Conservation (phyloP, 2,888 invertebrate species). For the Pristionchus mayeri region DNA sequence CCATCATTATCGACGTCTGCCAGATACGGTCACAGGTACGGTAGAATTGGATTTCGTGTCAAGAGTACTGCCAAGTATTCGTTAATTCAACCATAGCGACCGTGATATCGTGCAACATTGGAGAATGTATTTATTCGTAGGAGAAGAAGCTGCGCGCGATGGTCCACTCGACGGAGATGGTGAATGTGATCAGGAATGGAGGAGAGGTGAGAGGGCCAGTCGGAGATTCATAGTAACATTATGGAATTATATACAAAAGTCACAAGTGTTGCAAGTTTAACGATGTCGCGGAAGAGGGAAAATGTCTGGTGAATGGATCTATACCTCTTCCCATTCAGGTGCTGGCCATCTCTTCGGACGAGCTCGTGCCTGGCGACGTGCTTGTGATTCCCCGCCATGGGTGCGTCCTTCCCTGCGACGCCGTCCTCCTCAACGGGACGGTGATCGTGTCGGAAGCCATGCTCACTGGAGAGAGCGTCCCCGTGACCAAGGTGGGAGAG, state of each 20-base stretch:
- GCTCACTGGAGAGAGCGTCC: conserved; percentile 94
- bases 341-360: neutral
- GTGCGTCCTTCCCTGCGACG: conserved; percentile 85
- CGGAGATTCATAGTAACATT: neutral
- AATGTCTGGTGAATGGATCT: too few relatives aligned
- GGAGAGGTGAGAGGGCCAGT: conserved; percentile 21
- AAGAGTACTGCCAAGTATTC: neutral
- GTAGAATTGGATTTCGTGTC: neutral
- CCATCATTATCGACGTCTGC: conserved; percentile 79
- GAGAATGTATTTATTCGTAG: neutral
- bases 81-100: neutral
- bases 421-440: conserved; percentile 87
- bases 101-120: neutral
- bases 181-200: conserved; percentile 80
- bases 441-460: conserved; percentile 95
- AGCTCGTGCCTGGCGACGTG: conserved; percentile 80
- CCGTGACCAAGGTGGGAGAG: conserved; percentile 86
- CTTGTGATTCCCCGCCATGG: conserved; percentile 85
- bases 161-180: conserved; percentile 85
- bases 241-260: too few relatives aligned
- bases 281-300: too few relatives aligned
- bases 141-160: conserved; percentile 81
- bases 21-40: conserved; percentile 64
- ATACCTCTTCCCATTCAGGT: too few relatives aligned
- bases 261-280: too few relatives aligned